phyloP scores from a whole-genome alignment of 2,113 vertebrate species.

The Xiphophorus hellerii region DNA sequence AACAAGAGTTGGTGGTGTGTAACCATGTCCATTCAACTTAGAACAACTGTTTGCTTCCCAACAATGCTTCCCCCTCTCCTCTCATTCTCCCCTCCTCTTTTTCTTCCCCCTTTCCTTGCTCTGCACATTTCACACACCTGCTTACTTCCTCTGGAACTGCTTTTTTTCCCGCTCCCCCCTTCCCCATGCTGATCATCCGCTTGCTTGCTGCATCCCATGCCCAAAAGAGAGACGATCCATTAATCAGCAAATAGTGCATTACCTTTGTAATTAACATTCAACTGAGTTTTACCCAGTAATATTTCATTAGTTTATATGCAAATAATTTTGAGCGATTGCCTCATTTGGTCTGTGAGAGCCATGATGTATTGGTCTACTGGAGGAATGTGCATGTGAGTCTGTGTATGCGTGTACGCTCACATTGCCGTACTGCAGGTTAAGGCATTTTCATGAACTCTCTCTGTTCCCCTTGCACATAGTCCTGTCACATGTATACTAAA shows the following conservation, averaged over 20 bases:
- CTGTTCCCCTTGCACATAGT: constrained; percentile 26
- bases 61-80: constrained; percentile 34
- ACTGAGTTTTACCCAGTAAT: constrained; percentile 94
- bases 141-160: constrained; percentile 43
- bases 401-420: constrained; percentile 20
- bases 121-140: constrained; percentile 51
- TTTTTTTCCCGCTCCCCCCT: constrained; percentile 22
- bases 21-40: constrained; percentile 67
- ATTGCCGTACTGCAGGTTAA: constrained; percentile 56
- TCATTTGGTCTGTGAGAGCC: constrained; percentile 90
- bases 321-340: constrained; percentile 97
- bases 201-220: constrained; percentile 61
- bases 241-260: constrained; percentile 99
- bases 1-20: constrained; percentile 68
- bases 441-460: constrained; percentile 55
- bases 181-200: constrained; percentile 58
- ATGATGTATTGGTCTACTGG: constrained; percentile 87
- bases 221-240: constrained; percentile 89
- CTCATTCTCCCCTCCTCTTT: not conserved
- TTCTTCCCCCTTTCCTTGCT: constrained; percentile 14
- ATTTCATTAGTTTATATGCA: constrained; percentile 97
- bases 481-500: not conserved
- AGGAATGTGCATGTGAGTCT: constrained; percentile 23
- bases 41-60: constrained; percentile 50
- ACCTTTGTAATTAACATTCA: constrained; percentile 95